Base-by-base conservation (phyloP, 1,140 invertebrate genomes). In the Trichogramma pretiosum region DNA sequence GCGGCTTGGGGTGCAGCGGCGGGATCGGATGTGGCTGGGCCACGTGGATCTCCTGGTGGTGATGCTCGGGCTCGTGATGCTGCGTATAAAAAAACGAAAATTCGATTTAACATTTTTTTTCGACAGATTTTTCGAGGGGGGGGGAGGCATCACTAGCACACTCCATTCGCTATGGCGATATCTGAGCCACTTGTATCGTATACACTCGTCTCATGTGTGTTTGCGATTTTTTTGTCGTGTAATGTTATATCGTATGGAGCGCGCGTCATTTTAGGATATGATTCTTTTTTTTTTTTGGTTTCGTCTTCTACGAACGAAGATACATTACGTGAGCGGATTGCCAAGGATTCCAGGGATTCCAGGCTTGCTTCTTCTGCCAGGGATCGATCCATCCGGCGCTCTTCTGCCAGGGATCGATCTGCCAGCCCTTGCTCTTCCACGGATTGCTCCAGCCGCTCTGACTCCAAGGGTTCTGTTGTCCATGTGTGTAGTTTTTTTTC, bases 1-100 rank as follows among this genome's bases (percentile, higher is more conserved):
- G 48, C 19, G 67, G 67, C 35, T 66, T 59, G 0, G 67, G 67
- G 26, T 68, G 66, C 22, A 65, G 57, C 13, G 65, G 47, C 11
- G 66, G 67, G 26, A 68, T 61, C 3, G 66, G 51, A n/a, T 54
- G 55, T 18, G 61, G 65, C 41, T 67, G 66, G 9, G 57, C 57
- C 13, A 65, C 53, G 28, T 63, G 59, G 38, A 70, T 58, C 17
- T 58, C 62, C 36, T 66, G 62, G 34, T 63, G 58, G 28, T 64
- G 58, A n/a, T n/a, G n/a, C 18, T 59, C 56, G 30, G 60, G 58
- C 34, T 50, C 57, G 46, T 63, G 64, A 33, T 64, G 60, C 54
- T 57, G 37, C 3, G 32, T 45, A 24, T 22, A 11, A 48, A 40
- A 46, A 26, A n/a, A n/a, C n/a, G n/a, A n/a, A n/a, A n/a, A n/a